Base-by-base conservation (phyloP, 2,113 vertebrate species). In the Larimichthys crocea region DNA sequence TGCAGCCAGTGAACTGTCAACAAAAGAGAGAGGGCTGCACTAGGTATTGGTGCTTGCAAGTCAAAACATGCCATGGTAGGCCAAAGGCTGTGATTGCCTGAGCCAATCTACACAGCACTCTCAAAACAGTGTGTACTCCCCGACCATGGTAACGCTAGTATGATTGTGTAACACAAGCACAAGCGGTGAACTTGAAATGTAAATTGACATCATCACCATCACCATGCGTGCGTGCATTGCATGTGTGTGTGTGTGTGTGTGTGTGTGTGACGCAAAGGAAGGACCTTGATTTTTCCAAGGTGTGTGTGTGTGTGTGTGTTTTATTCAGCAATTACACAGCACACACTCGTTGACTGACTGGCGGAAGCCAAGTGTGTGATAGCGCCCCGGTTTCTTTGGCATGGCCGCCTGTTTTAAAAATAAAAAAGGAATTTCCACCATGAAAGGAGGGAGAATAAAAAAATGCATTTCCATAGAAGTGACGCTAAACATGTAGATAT, bases 121-220 rank as follows among this genome's bases (percentile, higher is more conserved):
- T 75, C 74, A 87, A 86, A 87, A 88, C 89, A 74, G 83, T 91
- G 93, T 91, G 89, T 91, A 83, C 90, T 86, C 85, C 85, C 80
- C 83, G 65, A 83, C 92, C 90, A 92, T 93, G 91, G 90, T 86
- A 94, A 94, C 92, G 79, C 88, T 88, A 94, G 83, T 89, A 92
- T 91, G 92, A 88, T 92, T 92, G 92, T 93, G 88, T 91, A 94
- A 94, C 91, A 26, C 26, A 2, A 88, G 72, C 88, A 90, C 87
- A 82, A 76, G 90, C 86, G 85, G 86, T 91, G 87, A 92, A 92
- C 92, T 91, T 92, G 76, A 91, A 92, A 93, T 91, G 92, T 91
- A 93, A 93, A 93, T 93, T 92, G 90, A 94, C 92, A 91, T 93
- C 89, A 92, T 89, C 87, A 64, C 93, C 92, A 91, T 93, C 89